Percentiles rank a stretch among this genome's conserved stretches.
These are phyloP conservation scores for Pygoscelis adeliae DNA, from an alignment of 2,113 vertebrate species.

Conservation along the genomic window DNA sequence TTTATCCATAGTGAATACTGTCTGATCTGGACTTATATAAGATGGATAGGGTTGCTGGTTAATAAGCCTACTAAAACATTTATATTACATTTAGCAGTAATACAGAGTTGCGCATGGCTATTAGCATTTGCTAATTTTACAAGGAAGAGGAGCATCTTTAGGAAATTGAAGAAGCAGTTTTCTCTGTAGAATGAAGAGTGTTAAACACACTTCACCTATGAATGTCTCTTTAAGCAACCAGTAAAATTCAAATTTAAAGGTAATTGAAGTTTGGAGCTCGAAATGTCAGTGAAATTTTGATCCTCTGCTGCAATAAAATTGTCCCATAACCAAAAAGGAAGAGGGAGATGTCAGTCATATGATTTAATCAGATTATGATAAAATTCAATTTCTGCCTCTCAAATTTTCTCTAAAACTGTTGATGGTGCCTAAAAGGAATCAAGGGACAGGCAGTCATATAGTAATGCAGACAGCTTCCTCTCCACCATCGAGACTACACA, in stretches of 20 bases:
- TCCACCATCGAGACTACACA: neutral
- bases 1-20: neutral
- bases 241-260: neutral
- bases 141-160: neutral
- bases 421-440: neutral
- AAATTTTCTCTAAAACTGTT: neutral
- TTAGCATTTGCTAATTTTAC: neutral
- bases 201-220: neutral
- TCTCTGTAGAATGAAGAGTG: neutral
- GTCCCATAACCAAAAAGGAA: neutral
- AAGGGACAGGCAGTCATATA: neutral
- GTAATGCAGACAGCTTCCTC: neutral
- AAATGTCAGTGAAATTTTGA: neutral
- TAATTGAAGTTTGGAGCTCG: neutral
- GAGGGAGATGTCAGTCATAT: neutral
- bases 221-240: neutral
- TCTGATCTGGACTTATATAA: neutral
- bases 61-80: neutral
- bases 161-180: neutral
- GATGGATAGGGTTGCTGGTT: neutral
- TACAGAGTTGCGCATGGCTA: neutral
- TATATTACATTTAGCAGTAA: neutral
- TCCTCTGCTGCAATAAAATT: neutral
- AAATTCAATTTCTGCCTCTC: slow-evolving; percentile 3
- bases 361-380: neutral